A percentile compares a stretch with the other conserved stretches of the same genome.
These are phyloP conservation scores for Eueides isabella DNA, from an alignment of 1,140 invertebrate species.

Conservation along the genomic window DNA sequence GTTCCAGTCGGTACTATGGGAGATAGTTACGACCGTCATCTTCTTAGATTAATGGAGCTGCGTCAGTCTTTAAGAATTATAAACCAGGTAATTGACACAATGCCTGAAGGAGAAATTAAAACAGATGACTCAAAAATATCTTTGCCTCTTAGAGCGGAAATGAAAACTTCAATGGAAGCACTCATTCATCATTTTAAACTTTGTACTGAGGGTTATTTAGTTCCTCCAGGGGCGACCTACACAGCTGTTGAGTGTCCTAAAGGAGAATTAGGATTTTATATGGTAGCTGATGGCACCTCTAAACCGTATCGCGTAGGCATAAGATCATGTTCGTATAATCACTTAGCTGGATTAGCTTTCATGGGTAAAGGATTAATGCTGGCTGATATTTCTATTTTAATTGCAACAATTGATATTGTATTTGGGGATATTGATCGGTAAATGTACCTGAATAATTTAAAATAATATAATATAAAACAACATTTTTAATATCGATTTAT, in stretches of 20 bases:
- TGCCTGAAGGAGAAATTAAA: constrained; percentile 92
- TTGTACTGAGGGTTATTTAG: constrained; percentile 90
- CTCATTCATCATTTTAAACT: constrained; percentile 95
- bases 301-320: constrained; percentile 92
- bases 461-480: not conserved
- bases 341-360: constrained; percentile 86
- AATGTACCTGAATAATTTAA: constrained; percentile 26
- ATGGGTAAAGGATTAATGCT: constrained; percentile 85
- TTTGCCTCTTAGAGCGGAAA: constrained; percentile 89
- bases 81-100: constrained; percentile 91
- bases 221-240: constrained; percentile 92
- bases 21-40: constrained; percentile 91
- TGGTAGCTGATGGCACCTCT: constrained; percentile 92
- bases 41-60: constrained; percentile 65
- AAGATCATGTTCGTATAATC: constrained; percentile 88
- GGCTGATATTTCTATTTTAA: constrained; percentile 91
- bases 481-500: not conserved
- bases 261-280: constrained; percentile 93
- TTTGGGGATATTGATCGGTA: constrained; percentile 94
- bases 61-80: constrained; percentile 70
- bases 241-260: constrained; percentile 91
- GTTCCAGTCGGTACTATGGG: constrained; percentile 91
- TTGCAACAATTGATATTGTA: constrained; percentile 92
- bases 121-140: constrained; percentile 92
- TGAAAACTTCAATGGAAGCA: constrained; percentile 95